Base-by-base conservation (phyloP, 1,140 invertebrate genomes). In the Thalassaphorura encarpata region DNA sequence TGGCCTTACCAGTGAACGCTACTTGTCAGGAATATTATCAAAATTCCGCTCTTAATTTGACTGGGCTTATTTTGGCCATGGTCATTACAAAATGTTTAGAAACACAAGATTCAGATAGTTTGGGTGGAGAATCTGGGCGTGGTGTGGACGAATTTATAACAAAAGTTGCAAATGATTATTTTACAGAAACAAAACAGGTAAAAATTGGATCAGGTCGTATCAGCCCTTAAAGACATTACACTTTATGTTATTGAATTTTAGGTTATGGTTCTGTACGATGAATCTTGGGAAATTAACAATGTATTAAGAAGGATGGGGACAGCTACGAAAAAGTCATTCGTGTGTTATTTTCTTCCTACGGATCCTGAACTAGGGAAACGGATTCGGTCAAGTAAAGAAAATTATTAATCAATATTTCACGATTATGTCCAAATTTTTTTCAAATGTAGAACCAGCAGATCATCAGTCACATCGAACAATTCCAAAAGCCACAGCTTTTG, bases 271-370 rank as follows among this genome's bases (percentile, higher is more conserved):
- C n/a, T 62, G 2, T 65, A 62, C 29, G 63, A 61, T 33, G 59
- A 65, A 39, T 65, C 60, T 6, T 65, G 59, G 59, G 63, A 65
- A 4, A 60, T 65, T 16, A 43, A 49, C 2, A 54, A 54, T 11
- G 36, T 62, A 18, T 29, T 65, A 18, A 26, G 41, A 6, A 60
- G 57, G 42, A 36, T 65, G 23, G 51, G 42, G 8, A 27, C 21
- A 28, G 24, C 42, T 2, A 59, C 56, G 1, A 40, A 6, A 16
- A 61, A 60, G 29, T 52, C 63, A 1, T 65, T 65, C 31, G 50
- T 65, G 13, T 48, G 52, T 3, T 65, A 65, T 36, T 65, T 54
- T 45, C 46, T 65, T 13, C 63, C 63, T 3, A 11, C 41, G 16
- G 56, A 64, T 24, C n/a, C 28, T 29, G 18, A 23, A 0, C 33